These are phyloP conservation scores for Scylla paramamosain DNA, from an alignment of 1,140 invertebrate species.

Conservation along the genomic window DNA sequence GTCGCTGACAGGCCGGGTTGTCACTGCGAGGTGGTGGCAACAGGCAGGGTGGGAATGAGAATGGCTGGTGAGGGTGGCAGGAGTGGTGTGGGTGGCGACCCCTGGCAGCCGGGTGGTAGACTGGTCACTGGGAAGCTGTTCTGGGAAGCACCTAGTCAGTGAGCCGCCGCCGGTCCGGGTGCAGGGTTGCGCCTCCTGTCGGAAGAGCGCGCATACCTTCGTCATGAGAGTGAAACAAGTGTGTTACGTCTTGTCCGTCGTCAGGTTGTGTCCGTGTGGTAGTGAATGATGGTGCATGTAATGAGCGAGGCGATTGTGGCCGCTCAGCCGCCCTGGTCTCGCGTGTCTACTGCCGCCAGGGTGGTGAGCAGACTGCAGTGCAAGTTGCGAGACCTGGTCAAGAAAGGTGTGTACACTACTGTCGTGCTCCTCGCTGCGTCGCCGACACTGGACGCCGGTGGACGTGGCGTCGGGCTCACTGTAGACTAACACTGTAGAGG, in stretches of 20 bases:
- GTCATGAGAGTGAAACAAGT: neutral
- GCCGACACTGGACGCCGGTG: slow-evolving; percentile 49
- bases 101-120: slow-evolving; percentile 37
- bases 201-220: slow-evolving; percentile 30
- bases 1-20: neutral
- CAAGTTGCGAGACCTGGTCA: slow-evolving; percentile 65
- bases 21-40: slow-evolving; percentile 13
- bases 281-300: slow-evolving; percentile 58
- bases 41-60: neutral
- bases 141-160: slow-evolving; percentile 54
- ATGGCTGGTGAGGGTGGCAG: neutral
- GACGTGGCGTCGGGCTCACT: neutral
- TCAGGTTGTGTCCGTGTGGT: neutral
- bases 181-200: neutral
- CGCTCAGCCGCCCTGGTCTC: neutral
- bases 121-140: neutral
- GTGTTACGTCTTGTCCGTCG: neutral
- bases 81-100: slow-evolving; percentile 42
- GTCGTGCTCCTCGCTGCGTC: neutral
- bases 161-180: neutral
- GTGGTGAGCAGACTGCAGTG: slow-evolving; percentile 57
- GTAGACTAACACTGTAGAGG: slow-evolving; percentile 45
- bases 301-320: neutral
- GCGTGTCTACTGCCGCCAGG: slow-evolving; percentile 37
- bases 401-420: slow-evolving; percentile 62